Evolutionary conservation across 2,113 vertebrate genomes (phyloP).

Genomic region (Paradoxurus hermaphroditus): DNA sequence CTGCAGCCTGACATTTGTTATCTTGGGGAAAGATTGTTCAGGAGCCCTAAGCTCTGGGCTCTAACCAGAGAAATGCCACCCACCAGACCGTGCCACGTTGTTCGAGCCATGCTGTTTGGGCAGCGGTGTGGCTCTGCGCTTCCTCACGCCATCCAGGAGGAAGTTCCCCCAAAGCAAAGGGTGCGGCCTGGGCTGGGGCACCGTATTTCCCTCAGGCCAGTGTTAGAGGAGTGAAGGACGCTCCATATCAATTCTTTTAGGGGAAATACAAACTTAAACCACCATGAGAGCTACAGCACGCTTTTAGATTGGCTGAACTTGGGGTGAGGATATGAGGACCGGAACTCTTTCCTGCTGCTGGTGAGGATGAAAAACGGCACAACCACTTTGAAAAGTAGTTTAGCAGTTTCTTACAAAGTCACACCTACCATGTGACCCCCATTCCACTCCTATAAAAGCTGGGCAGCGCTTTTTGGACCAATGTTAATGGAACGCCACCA

Average conservation of each 20-base stretch:
- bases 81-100: accelerated
- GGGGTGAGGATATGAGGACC: neutral
- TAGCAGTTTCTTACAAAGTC: neutral
- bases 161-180: neutral
- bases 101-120: neutral
- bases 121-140: neutral
- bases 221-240: neutral
- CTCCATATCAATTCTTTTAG: neutral
- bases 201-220: neutral
- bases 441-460: neutral
- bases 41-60: neutral
- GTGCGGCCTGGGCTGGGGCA: no score
- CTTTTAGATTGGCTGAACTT: neutral
- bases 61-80: neutral
- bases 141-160: neutral
- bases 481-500: neutral
- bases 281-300: neutral
- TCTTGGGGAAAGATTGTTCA: neutral
- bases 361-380: neutral
- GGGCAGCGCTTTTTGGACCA: neutral
- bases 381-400: neutral
- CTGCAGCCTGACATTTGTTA: neutral
- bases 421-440: neutral
- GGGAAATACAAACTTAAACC: neutral
- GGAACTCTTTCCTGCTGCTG: neutral